Base-by-base conservation (phyloP, 2,888 invertebrate genomes). In the Hirudinaria manillensis region DNA sequence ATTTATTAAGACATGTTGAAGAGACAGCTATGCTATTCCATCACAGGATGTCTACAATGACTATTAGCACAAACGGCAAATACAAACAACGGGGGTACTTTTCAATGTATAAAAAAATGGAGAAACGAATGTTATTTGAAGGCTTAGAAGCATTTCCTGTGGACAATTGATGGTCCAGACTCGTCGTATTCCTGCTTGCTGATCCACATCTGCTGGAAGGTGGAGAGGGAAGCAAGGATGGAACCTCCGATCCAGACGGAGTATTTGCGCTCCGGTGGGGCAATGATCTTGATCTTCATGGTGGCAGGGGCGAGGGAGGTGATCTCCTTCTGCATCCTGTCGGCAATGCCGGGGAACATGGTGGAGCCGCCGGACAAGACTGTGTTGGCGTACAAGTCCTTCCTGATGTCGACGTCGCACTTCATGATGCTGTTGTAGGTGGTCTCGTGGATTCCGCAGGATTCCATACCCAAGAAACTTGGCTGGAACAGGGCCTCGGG, bases 231-330 rank as follows among this genome's bases (percentile, higher is more conserved):
- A 76, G 94, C 94, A 84, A 96, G 89, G 89, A 96, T 95, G 86
- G 95, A 95, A 81, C 95, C 95, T 86, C 95, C 95, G 89, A 96
- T 95, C 95, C 95, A 95, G 81, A 95, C 94, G 84, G 94, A 94
- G 90, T 96, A 95, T 87, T 95, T 95, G 86, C 95, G 90, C 89
- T 95, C 95, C 80, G 94, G 94, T 75, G 94, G 94, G 82, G 94
- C 94, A 87, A 94, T 93, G 84, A 89, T 88, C 85, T 89, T 89
- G 84, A 89, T 89, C 85, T 89, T 89, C 88, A 89, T 89, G 75
- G 89, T 89, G 81, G 86, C 84, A 75, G 89, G 89, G 70, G 89
- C 89, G 80, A 94, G 89, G 77, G 93, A 91, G 79, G 93, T 93
- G 88, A 94, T 94, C 89, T 95, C 95, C 88, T 94, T 95, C 88